Conservation (phyloP, 2,888 invertebrate species). For the Mystacides longicornis region DNA sequence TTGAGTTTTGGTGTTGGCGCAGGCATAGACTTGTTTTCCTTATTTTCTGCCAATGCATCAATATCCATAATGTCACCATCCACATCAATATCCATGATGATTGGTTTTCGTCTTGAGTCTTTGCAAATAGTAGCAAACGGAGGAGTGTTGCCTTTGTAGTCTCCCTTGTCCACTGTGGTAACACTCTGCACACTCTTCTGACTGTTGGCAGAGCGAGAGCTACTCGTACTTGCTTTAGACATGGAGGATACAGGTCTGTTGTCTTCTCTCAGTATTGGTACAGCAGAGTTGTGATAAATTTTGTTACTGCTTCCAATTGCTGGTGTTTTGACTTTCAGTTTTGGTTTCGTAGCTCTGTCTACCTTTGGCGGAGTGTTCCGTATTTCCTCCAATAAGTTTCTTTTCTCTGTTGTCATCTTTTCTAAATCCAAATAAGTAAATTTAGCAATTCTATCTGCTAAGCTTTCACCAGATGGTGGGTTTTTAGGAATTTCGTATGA, state of each 20-base stretch:
- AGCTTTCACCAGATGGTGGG: constrained; percentile 23
- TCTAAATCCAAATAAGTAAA: constrained; percentile 44
- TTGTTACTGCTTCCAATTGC: constrained; percentile 12
- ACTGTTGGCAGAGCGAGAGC: constrained; percentile 21
- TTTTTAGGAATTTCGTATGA: constrained; percentile 32
- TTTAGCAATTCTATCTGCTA: constrained; percentile 37
- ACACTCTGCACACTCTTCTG: constrained; percentile 16
- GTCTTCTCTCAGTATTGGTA: not conserved
- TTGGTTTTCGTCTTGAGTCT: constrained; percentile 10
- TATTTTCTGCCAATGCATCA: constrained; percentile 7
- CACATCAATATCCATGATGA: constrained; percentile 12
- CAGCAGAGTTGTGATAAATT: not conserved
- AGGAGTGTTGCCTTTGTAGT: not conserved
- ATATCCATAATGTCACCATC: constrained; percentile 4
- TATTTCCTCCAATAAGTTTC: constrained; percentile 35
- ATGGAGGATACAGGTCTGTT: constrained; percentile 9
- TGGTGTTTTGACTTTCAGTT: constrained; percentile 12
- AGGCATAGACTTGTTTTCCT: constrained; percentile 17
- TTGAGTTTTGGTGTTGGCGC: constrained; percentile 28
- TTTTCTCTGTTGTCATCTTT: constrained; percentile 38
- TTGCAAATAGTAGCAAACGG: not conserved
- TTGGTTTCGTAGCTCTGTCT: constrained; percentile 16
- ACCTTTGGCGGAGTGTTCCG: constrained; percentile 38
- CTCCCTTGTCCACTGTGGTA: not conserved
- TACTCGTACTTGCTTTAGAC: constrained; percentile 15